Conservation (phyloP, 1,140 invertebrate genomes). For the Psilanteris sp. region DNA sequence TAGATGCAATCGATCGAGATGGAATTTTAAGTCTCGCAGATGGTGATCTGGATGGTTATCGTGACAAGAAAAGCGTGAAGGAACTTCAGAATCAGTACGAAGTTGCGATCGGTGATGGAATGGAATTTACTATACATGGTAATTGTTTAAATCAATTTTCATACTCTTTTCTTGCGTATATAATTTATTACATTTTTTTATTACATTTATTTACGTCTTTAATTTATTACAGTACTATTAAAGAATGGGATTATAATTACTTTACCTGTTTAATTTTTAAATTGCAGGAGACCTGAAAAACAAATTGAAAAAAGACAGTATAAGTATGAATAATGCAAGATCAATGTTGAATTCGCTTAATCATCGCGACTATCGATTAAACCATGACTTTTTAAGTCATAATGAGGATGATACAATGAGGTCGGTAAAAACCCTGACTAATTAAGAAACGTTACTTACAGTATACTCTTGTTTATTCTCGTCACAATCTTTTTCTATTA, state of each 20-base stretch:
- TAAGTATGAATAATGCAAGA: slow-evolving; percentile 86
- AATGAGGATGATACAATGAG: slow-evolving; percentile 82
- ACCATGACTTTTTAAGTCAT: slow-evolving; percentile 86
- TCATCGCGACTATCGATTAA: slow-evolving; percentile 87
- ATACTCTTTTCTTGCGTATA: too few relatives aligned
- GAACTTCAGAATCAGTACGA: slow-evolving; percentile 87
- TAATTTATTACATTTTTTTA: too few relatives aligned
- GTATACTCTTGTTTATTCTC: too few relatives aligned
- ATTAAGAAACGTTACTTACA: too few relatives aligned
- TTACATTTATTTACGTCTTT: too few relatives aligned
- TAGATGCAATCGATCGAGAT: slow-evolving; percentile 79
- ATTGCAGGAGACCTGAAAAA: slow-evolving; percentile 84
- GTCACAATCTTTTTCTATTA: too few relatives aligned
- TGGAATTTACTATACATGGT: slow-evolving; percentile 95
- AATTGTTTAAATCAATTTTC: too few relatives aligned
- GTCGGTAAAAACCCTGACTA: slow-evolving; percentile 61
- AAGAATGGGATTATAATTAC: too few relatives aligned
- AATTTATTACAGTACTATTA: too few relatives aligned
- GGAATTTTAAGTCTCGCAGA: slow-evolving; percentile 89
- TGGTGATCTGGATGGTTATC: slow-evolving; percentile 86
- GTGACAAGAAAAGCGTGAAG: slow-evolving; percentile 91
- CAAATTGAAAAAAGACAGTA: slow-evolving; percentile 87
- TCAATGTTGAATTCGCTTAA: slow-evolving; percentile 85
- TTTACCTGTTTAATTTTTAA: background rate
- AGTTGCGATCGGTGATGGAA: slow-evolving; percentile 93